phyloP scores from a whole-genome alignment of 2,888 invertebrate species.

The Catocala nupta region DNA sequence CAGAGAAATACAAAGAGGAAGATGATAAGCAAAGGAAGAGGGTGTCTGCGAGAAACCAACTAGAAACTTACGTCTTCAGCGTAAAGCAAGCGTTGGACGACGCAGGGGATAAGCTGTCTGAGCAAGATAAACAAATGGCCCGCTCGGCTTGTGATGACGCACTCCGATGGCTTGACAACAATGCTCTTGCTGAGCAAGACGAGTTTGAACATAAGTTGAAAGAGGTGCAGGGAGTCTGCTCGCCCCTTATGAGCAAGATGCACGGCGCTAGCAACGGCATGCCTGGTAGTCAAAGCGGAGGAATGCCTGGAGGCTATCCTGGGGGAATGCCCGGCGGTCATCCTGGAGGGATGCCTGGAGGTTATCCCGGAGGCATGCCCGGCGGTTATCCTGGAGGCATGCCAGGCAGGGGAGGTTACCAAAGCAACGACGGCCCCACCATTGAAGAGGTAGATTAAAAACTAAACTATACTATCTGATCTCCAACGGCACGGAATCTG shows the following conservation, averaged over 20 bases:
- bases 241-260: constrained; percentile 86
- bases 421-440: constrained; percentile 4
- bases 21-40: constrained; percentile 90
- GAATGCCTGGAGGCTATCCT: neutral
- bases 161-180: constrained; percentile 90
- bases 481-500: too few species aligned
- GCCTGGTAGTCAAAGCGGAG: neutral
- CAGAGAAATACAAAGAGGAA: constrained; percentile 91
- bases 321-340: neutral
- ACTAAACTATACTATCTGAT: neutral
- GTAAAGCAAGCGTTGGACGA: constrained; percentile 90
- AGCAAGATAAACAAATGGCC: constrained; percentile 88
- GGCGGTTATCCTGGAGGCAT: neutral
- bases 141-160: constrained; percentile 85
- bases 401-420: constrained; percentile 1
- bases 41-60: constrained; percentile 89
- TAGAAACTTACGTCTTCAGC: constrained; percentile 90
- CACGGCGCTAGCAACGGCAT: constrained; percentile 77
- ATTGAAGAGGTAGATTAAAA: constrained; percentile 7
- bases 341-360: neutral
- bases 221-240: constrained; percentile 87
- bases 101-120: constrained; percentile 87
- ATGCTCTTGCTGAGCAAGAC: constrained; percentile 88
- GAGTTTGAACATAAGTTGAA: constrained; percentile 88
- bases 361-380: neutral